A percentile compares a stretch with the other conserved stretches of the same genome.
These are phyloP conservation scores for Dinocampus coccinellae DNA, from an alignment of 2,888 invertebrate species.

Conservation along the genomic window DNA sequence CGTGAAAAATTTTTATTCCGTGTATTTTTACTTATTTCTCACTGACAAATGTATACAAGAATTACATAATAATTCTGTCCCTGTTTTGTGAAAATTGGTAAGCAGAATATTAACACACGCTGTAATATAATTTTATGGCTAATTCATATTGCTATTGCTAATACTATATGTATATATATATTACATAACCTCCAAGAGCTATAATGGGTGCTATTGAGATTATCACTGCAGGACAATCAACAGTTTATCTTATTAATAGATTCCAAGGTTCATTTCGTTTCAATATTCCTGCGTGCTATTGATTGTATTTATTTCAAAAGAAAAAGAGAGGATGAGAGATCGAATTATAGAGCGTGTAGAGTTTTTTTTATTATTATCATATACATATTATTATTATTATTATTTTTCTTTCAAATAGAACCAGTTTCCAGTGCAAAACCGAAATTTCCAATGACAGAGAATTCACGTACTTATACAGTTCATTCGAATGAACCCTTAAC, in stretches of 20 bases:
- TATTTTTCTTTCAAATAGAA: conserved; percentile 70
- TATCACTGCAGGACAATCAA: neutral
- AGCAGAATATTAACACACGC: neutral
- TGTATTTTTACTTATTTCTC: neutral
- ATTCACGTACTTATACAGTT: conserved; percentile 66
- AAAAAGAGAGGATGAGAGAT: neutral
- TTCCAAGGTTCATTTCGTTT: neutral
- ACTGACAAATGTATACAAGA: neutral
- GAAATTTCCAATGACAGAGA: conserved; percentile 70
- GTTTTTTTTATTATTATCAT: neutral
- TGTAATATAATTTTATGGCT: neutral
- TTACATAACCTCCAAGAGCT: neutral
- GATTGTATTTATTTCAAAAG: neutral
- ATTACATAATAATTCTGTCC: neutral
- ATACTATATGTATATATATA: neutral
- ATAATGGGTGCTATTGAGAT: neutral
- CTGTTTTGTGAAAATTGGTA: neutral
- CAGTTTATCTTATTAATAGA: neutral
- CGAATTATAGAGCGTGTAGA: neutral
- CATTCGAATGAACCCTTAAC: conserved; percentile 68
- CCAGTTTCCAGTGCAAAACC: conserved; percentile 78
- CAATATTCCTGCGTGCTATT: neutral
- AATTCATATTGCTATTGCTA: neutral
- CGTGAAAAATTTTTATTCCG: too few relatives aligned
- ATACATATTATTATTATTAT: too few relatives aligned